Evolutionary conservation across 2,113 vertebrate genomes (phyloP).

Genomic region (Xiphophorus maculatus): DNA sequence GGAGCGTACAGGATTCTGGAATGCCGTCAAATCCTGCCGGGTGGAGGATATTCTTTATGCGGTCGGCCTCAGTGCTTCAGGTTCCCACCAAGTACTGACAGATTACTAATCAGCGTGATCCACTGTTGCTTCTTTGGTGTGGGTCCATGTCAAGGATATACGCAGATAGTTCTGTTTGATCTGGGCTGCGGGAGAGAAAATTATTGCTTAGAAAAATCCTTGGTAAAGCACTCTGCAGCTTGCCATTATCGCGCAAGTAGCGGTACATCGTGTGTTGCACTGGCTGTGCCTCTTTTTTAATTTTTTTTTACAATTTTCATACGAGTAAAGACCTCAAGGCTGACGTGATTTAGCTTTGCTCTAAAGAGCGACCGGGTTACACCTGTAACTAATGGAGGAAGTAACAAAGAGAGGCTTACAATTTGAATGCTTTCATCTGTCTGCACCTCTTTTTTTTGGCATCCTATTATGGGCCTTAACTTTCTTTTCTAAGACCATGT

Average conservation of each 20-base stretch:
- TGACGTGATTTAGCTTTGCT: constrained; percentile 9
- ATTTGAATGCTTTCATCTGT: constrained; percentile 27
- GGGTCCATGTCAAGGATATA: constrained; percentile 62
- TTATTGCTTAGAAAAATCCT: constrained; percentile 58
- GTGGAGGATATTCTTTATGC: constrained; percentile 47
- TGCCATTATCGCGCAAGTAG: constrained; percentile 39
- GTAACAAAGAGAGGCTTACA: constrained; percentile 16
- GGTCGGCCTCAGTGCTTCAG: constrained; percentile 35
- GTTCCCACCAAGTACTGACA: constrained; percentile 61
- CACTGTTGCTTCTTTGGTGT: constrained; percentile 65
- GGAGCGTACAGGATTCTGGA: constrained; percentile 59
- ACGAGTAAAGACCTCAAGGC: constrained; percentile 27
- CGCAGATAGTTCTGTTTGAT: constrained; percentile 62
- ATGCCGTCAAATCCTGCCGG: constrained; percentile 50
- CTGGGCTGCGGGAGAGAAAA: constrained; percentile 53
- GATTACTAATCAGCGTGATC: constrained; percentile 63
- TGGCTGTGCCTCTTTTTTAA: constrained; percentile 3
- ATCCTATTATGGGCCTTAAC: constrained; percentile 21
- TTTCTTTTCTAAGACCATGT: constrained; percentile 38
- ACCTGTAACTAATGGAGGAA: constrained; percentile 38
- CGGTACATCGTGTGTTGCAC: constrained; percentile 14
- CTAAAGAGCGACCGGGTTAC: constrained; percentile 22
- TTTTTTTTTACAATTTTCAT: constrained; percentile 7
- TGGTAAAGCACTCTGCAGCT: constrained; percentile 31
- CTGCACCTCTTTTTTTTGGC: constrained; percentile 11